Percentiles rank a stretch among this genome's conserved stretches.
phyloP scores from a whole-genome alignment of 2,113 vertebrate species.

The Ivindomyrus marchei region DNA sequence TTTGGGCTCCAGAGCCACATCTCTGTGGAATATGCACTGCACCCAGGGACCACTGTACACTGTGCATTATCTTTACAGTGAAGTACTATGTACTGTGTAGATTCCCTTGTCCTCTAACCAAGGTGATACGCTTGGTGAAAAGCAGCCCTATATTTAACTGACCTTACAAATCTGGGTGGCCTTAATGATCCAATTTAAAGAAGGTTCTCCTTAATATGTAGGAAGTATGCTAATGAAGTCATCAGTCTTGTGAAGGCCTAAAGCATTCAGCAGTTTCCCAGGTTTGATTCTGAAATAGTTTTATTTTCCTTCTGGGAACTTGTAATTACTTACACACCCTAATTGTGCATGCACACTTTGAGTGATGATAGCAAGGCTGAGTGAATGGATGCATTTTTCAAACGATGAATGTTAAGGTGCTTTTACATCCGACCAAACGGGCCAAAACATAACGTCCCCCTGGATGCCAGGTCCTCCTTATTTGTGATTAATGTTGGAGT shows the following conservation, averaged over 20 bases:
- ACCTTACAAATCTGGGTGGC: conserved; percentile 7
- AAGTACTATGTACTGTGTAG: neutral
- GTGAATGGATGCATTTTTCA: neutral
- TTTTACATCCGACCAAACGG: neutral
- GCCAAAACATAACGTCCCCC: neutral
- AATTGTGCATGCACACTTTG: neutral
- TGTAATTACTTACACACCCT: conserved; percentile 9
- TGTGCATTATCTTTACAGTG: neutral
- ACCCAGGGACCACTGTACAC: neutral
- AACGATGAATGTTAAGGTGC: neutral
- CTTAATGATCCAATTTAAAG: neutral
- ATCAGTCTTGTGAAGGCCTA: neutral
- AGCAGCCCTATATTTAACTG: neutral
- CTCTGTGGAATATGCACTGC: neutral
- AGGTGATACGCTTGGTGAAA: neutral
- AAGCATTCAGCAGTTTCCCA: neutral
- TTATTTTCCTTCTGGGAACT: neutral
- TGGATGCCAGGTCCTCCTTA: neutral
- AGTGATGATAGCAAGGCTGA: neutral
- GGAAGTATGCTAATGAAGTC: neutral
- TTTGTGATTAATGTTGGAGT: neutral
- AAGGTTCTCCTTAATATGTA: neutral
- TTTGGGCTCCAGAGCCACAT: neutral
- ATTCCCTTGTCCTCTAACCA: neutral
- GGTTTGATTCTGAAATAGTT: conserved; percentile 2